Evolutionary conservation across 2,113 vertebrate genomes (phyloP), one percentile per base, ranked within the genome.

Genomic region (Melospiza georgiana): DNA sequence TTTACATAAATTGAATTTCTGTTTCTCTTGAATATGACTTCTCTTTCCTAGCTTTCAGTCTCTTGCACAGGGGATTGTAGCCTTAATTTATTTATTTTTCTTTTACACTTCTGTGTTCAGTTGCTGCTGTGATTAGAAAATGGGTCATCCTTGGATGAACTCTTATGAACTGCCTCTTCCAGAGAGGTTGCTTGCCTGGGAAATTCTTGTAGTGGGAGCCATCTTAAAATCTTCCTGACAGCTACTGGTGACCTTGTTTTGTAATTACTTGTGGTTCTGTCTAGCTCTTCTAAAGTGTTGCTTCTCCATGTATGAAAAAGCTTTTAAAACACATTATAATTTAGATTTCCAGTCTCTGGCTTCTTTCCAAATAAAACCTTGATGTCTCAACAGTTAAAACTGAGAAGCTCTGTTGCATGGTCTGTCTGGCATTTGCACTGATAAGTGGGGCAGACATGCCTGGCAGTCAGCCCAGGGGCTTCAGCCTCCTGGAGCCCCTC

Each of bases 111-210:
- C 68, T 84, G 16, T 81, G 58, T 93, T 96, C 41, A 48, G 11
- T 94, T 89, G 58, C 65, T 90, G 68, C 87, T 90, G 74, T 58
- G 83, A 72, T 78, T 49, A 77, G 88, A 96, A 97, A 96, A 87
- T 94, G 92, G 93, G 93, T 95, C 94, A 96, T 93, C 95, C 94
- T 93, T 93, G 95, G 66, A 78, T 95, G 94, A 97, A 94, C 94
- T 94, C 48, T 66, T 61, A 27, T 8, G 88, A 96, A 62, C 93
- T 95, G 80, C 76, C 44, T 94, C 65, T 96, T 95, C 85, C 65
- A 93, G 57, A 44, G 55, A 74, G 72, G 46, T 74, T 65, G 22
- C 58, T 81, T 93, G 83, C 75, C 69, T 88, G 79, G 75, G 89
- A 97, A 87, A 82, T 93, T 89, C 68, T 90, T 94, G 73, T 68